Percentiles rank a stretch among this genome's conserved stretches.
Conservation (phyloP, 2,888 invertebrate species). For the Rosalia funebris region DNA sequence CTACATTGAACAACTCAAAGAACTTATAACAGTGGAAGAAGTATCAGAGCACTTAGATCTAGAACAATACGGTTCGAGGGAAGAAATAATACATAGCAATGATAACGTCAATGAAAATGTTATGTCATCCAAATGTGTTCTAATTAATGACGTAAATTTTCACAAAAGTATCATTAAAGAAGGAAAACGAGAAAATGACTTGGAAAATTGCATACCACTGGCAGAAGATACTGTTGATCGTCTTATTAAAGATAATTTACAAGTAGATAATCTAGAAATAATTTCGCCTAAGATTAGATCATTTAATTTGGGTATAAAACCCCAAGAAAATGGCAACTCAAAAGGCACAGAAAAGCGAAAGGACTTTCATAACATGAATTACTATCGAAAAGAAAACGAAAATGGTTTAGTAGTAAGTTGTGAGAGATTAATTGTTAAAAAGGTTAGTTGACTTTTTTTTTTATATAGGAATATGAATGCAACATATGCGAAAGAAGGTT, state of each 20-base stretch:
- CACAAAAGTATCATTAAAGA: neutral
- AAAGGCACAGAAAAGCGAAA: neutral
- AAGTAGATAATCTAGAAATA: slow-evolving; percentile 37
- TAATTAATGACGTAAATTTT: slow-evolving; percentile 17
- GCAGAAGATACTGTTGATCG: slow-evolving; percentile 40
- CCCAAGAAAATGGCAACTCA: neutral
- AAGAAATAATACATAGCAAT: neutral
- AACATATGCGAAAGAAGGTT: slow-evolving; percentile 30
- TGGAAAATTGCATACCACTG: slow-evolving; percentile 37
- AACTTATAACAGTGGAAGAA: slow-evolving; percentile 1
- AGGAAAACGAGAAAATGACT: slow-evolving; percentile 28
- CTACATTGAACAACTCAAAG: slow-evolving; percentile 34
- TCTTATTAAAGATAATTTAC: slow-evolving; percentile 38
- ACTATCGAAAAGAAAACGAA: slow-evolving; percentile 33
- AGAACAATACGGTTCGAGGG: slow-evolving; percentile 1
- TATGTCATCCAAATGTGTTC: slow-evolving; percentile 23
- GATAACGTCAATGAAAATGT: slow-evolving; percentile 21
- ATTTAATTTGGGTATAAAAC: slow-evolving; percentile 29
- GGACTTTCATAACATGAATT: slow-evolving; percentile 36
- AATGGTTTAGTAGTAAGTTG: slow-evolving; percentile 27
- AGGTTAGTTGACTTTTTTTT: neutral
- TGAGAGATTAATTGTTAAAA: neutral
- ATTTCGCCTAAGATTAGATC: slow-evolving; percentile 36
- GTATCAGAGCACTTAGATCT: neutral
- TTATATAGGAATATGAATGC: slow-evolving; percentile 30